Evolutionary conservation across 2,888 invertebrate species (phyloP).

Genomic region (Cactoblastis cactorum): DNA sequence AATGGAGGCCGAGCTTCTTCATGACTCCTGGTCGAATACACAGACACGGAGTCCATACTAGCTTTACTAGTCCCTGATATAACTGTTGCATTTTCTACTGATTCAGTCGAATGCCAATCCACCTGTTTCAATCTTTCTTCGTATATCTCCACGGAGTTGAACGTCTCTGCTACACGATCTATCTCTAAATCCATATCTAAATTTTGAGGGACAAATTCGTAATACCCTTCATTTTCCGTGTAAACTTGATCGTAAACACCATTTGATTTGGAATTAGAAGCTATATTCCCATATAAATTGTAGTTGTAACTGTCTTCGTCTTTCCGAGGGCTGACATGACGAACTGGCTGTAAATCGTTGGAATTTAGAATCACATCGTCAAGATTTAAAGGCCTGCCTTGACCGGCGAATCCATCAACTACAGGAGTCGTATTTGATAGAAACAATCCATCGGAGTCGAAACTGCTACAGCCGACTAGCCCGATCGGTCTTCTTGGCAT

Average conservation of each 20-base stretch:
- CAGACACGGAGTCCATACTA: constrained; percentile 77
- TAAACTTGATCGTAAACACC: constrained; percentile 70
- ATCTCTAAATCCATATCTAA: constrained; percentile 53
- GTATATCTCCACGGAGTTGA: constrained; percentile 67
- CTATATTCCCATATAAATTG: constrained; percentile 58
- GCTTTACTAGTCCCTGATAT: constrained; percentile 59
- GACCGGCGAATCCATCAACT: constrained; percentile 72
- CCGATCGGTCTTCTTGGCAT: constrained; percentile 61
- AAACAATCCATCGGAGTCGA: constrained; percentile 68
- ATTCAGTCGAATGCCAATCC: constrained; percentile 61
- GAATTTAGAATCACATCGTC: constrained; percentile 65
- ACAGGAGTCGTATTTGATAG: constrained; percentile 73
- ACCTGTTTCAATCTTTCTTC: constrained; percentile 52
- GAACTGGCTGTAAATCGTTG: constrained; percentile 52
- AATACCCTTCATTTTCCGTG: constrained; percentile 65
- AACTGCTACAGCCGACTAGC: constrained; percentile 62
- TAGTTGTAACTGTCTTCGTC: constrained; percentile 75
- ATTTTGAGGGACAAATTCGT: constrained; percentile 56
- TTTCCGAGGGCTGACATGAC: constrained; percentile 48
- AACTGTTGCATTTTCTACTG: constrained; percentile 79
- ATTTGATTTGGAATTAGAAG: constrained; percentile 51
- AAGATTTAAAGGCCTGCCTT: constrained; percentile 65
- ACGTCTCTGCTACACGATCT: constrained; percentile 54
- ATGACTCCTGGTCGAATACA: constrained; percentile 80
- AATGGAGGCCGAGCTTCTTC: constrained; percentile 64